Base-by-base conservation (phyloP, 2,113 vertebrate genomes). In the Neotoma lepida region DNA sequence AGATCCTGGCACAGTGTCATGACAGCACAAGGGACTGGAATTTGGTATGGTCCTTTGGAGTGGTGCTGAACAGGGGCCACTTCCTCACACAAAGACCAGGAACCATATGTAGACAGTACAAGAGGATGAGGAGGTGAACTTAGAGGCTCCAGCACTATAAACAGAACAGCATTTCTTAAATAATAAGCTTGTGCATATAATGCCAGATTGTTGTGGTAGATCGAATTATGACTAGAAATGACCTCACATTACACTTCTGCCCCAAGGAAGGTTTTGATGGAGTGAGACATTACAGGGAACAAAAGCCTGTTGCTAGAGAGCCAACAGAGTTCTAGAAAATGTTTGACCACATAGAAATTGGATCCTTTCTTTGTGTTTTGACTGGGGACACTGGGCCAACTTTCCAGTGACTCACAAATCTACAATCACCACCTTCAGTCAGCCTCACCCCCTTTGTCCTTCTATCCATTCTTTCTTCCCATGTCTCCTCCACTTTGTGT, bases 231-330 rank as follows among this genome's bases (percentile, higher is more conserved):
- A 77, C 39, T 88, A n/a, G 6, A 26, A 58, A 85, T 96, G 89
- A 95, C 91, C 78, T 97, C 94, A 94, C n/a, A 4, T 54, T 73
- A 87, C 73, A 63, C 70, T 28, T 71, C 61, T 49, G 33, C 64
- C 87, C 84, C 0, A 0, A 58, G 96, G 73, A 82, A 41, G 58
- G 66, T 73, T 89, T 90, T 14, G 87, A 80, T 24, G 46, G 77
- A 77, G 13, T 82, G 51, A 94, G 93, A 77, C 63, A 10, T 85
- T 58, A 46, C n/a, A 35, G 22, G 49, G 80, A 80, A 64, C 66
- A 86, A 56, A 7, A 89, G 51, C 58, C 56, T 63, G 66, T 44
- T 88, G 71, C 77, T 74, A 82, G 15, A 58, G 71, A 92, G 86
- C 30, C 81, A 85, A 33, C 22, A 44, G n/a, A 61, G 70, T 68